These are phyloP conservation scores for Bombus sylvicola DNA, from an alignment of 1,140 invertebrate species.

Conservation along the genomic window DNA sequence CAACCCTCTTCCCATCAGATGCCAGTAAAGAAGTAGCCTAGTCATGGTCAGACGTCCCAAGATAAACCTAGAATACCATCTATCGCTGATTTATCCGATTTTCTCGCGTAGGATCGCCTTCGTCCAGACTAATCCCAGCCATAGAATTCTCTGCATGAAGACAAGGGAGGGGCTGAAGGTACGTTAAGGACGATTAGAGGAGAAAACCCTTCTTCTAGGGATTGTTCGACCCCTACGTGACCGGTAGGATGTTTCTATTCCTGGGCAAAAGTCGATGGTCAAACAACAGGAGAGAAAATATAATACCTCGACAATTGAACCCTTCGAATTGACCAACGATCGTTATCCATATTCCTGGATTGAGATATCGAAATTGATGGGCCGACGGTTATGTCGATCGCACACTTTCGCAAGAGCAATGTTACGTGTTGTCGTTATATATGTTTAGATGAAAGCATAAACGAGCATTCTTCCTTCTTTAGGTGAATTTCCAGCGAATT, in stretches of 20 bases:
- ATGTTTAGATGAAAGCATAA: too few relatives aligned
- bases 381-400: background rate
- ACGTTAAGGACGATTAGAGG: background rate
- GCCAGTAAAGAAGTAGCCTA: background rate
- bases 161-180: background rate
- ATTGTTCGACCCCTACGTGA: background rate
- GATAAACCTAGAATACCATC: background rate
- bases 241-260: slow-evolving; percentile 1
- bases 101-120: background rate
- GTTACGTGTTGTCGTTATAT: too few relatives aligned
- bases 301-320: slow-evolving; percentile 13
- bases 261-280: background rate
- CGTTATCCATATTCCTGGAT: slow-evolving; percentile 4
- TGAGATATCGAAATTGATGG: background rate
- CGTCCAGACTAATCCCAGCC: background rate
- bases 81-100: slow-evolving; percentile 22
- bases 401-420: too few relatives aligned
- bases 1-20: background rate
- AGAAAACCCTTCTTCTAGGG: background rate
- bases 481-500: too few relatives aligned
- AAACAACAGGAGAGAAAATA: background rate
- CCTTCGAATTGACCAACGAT: slow-evolving; percentile 8
- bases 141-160: background rate
- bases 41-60: background rate
- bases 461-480: too few relatives aligned